A percentile compares a stretch with the other conserved stretches of the same genome.
These are phyloP conservation scores for Balaeniceps rex DNA, from an alignment of 2,113 vertebrate genomes.

Conservation along the genomic window DNA sequence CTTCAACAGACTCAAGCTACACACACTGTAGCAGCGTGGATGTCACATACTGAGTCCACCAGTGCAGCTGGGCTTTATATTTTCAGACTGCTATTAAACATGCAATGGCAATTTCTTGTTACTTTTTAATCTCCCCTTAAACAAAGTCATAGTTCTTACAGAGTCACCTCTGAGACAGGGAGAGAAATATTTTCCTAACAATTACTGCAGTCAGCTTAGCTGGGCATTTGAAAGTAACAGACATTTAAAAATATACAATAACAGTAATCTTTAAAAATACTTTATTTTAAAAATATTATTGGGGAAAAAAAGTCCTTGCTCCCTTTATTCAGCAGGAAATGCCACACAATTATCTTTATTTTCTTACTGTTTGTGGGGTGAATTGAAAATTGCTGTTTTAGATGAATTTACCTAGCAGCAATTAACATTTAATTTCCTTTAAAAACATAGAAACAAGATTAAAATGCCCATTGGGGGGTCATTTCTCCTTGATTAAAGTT, in stretches of 20 bases:
- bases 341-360: conserved; percentile 60
- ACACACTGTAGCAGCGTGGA: not conserved
- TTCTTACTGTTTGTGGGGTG: conserved; percentile 56
- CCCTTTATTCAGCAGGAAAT: conserved; percentile 53
- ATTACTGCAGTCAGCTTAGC: not conserved
- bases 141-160: conserved; percentile 44
- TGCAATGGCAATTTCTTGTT: not conserved
- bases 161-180: not conserved
- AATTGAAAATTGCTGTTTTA: conserved; percentile 32
- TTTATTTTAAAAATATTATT: conserved; percentile 41
- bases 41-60: not conserved
- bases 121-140: conserved; percentile 20
- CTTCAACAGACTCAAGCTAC: not conserved
- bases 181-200: conserved; percentile 47
- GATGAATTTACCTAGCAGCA: conserved; percentile 20
- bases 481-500: conserved; percentile 44
- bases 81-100: not conserved
- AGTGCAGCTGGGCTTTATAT: not conserved
- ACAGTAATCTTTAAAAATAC: conserved; percentile 41
- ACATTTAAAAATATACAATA: not conserved
- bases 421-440: conserved; percentile 60
- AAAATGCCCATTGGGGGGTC: conserved; percentile 28
- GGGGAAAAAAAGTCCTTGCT: not conserved
- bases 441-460: conserved; percentile 55
- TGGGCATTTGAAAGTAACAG: not conserved